Base-by-base conservation (phyloP, 2,113 vertebrate species). In the Crotalus helleri region DNA sequence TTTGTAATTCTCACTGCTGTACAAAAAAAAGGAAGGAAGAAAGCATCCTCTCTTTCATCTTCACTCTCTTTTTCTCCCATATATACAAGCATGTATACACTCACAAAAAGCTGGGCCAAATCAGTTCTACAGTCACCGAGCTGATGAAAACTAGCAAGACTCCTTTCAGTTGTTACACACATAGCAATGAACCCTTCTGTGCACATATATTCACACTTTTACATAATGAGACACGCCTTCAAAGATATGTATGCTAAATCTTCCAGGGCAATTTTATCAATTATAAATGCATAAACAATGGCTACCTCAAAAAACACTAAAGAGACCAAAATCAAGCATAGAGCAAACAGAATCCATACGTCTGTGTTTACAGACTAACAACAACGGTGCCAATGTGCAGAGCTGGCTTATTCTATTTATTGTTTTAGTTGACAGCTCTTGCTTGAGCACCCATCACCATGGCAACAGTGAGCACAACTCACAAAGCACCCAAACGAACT, bases 361-460 rank as follows among this genome's bases (percentile, higher is more conserved):
- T 57, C 93, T 7, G 24, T 53, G 95, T 58, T 91, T 33, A 39
- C 0, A n/a, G 94, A 39, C 89, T 3, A 53, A 90, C 81, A 88
- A 94, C 87, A 11, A 61, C 0, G 0, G 91, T 49, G 2, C 59
- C 74, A 61, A 91, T 21, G 3, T 4, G 49, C 88, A 81, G n/a
- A 57, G 94, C 3, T 1, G 93, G 94, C 95, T 93, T 93, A 94
- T 64, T 89, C 94, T 93, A 92, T 95, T 96, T 97, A 94, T 96
- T 97, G 97, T 94, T 94, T 88, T 87, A 94, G 94, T 10, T 88
- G 96, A 95, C 94, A 93, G 97, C 95, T 97, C 96, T 92, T 96
- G 96, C 93, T 86, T 97, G 95, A 96, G 95, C 23, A 8, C 95
- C 86, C 86, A 96, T 98, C 98, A 96, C 98, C 97, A 98, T 97